Conservation (phyloP, 2,888 invertebrate species). For the Balanococcus diminutus region DNA sequence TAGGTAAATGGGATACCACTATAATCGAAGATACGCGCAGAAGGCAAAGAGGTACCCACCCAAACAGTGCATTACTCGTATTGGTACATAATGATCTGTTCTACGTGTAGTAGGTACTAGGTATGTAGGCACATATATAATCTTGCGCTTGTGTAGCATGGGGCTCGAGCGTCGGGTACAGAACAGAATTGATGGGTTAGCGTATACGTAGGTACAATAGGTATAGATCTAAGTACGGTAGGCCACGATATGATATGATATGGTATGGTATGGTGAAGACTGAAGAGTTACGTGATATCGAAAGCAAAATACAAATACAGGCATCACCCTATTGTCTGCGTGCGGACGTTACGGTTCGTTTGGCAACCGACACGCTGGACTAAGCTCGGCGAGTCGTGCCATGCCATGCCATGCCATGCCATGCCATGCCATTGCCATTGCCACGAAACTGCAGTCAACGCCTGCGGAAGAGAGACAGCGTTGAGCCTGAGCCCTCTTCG, state of each 20-base stretch:
- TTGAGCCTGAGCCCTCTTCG: background rate
- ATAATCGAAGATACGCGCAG: too few relatives aligned
- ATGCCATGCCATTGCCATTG: background rate
- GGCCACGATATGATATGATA: background rate
- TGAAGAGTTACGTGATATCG: background rate
- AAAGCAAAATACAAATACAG: constrained; percentile 3
- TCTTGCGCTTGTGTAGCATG: too few relatives aligned
- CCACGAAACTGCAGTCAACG: constrained; percentile 39
- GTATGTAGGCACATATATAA: too few relatives aligned
- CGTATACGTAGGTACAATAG: background rate
- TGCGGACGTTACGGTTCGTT: constrained; percentile 50
- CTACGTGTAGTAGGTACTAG: too few relatives aligned
- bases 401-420: too few relatives aligned
- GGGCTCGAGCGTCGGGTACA: too few relatives aligned
- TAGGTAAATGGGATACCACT: too few relatives aligned
- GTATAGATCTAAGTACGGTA: background rate
- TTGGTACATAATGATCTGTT: too few relatives aligned
- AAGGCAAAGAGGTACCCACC: too few relatives aligned
- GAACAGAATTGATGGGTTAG: too few relatives aligned
- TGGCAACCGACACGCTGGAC: constrained; percentile 51
- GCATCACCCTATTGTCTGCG: constrained; percentile 50
- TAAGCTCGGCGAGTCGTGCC: background rate
- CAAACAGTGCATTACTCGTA: too few relatives aligned
- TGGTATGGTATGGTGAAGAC: background rate
- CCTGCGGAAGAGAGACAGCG: constrained; percentile 44